phyloP scores from a whole-genome alignment of 2,888 invertebrate genomes.

The Eilema sororculum region DNA sequence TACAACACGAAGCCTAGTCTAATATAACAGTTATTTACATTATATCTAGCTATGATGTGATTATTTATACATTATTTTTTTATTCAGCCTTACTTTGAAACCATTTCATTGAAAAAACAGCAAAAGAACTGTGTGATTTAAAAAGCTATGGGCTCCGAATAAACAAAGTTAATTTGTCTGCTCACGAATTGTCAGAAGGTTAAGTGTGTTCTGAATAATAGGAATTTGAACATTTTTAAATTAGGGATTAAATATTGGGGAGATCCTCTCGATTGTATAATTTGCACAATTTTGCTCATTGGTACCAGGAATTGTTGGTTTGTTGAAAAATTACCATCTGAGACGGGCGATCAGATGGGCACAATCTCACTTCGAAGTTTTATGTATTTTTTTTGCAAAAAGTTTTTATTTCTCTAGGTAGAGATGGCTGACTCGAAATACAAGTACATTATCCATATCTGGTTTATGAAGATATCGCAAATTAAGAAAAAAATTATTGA shows the following conservation, averaged over 20 bases:
- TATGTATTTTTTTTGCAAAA: background rate
- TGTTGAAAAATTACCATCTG: too few relatives aligned
- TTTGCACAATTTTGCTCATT: background rate
- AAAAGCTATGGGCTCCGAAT: background rate
- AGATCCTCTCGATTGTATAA: background rate
- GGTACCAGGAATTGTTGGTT: background rate
- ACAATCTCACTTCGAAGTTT: background rate
- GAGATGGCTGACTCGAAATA: too few relatives aligned
- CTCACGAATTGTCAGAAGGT: background rate
- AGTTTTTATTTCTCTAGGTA: background rate
- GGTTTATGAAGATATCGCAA: background rate
- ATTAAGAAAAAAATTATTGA: background rate
- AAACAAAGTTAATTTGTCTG: background rate
- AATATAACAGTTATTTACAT: slow-evolving; percentile 72
- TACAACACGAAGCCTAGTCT: slow-evolving; percentile 65
- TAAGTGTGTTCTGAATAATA: background rate
- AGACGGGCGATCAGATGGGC: background rate
- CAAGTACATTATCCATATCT: background rate
- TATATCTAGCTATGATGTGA: slow-evolving; percentile 58
- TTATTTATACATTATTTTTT: slow-evolving; percentile 60
- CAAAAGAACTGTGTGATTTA: background rate
- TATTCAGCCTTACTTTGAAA: slow-evolving; percentile 69
- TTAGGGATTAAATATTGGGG: background rate
- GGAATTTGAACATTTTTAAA: background rate
- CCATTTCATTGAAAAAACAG: slow-evolving; percentile 30